A percentile compares a stretch with the other conserved stretches of the same genome.
Conservation (phyloP, 2,113 vertebrate genomes). For the Scytalopus superciliaris region DNA sequence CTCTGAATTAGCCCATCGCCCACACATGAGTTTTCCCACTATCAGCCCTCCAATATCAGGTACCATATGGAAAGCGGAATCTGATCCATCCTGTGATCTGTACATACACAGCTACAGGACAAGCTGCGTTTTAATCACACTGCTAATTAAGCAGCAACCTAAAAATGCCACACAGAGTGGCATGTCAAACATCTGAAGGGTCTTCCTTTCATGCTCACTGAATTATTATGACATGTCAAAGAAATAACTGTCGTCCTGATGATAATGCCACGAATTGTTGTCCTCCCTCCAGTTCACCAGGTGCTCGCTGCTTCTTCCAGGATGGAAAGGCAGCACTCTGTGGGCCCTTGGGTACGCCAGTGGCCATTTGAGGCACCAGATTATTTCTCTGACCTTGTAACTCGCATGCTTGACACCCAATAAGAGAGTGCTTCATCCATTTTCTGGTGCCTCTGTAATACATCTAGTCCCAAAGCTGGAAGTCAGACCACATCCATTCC, state of each 20-base stretch:
- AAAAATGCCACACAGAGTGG: not conserved
- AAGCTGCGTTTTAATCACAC: not conserved
- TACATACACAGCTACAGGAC: not conserved
- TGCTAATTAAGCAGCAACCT: slow-evolving; percentile 7
- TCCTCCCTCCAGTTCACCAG: not conserved
- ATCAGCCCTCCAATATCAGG: not conserved
- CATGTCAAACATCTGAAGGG: not conserved
- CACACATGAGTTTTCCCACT: not conserved
- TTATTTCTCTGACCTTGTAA: not conserved
- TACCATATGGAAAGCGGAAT: not conserved
- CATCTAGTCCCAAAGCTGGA: not conserved
- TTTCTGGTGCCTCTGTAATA: not conserved
- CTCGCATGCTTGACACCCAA: not conserved
- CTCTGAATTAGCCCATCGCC: not conserved
- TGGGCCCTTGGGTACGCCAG: not conserved
- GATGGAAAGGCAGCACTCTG: not conserved
- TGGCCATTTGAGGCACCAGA: not conserved
- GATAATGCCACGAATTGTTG: not conserved
- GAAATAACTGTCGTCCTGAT: not conserved
- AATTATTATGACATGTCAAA: slow-evolving; percentile 22
- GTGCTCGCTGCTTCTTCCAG: not conserved
- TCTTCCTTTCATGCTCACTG: not conserved
- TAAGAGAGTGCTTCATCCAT: not conserved
- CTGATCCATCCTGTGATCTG: not conserved
- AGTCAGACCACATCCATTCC: not conserved